These are phyloP conservation scores for Cheilosia urbana DNA, from an alignment of 2,888 invertebrate species.

Conservation along the genomic window DNA sequence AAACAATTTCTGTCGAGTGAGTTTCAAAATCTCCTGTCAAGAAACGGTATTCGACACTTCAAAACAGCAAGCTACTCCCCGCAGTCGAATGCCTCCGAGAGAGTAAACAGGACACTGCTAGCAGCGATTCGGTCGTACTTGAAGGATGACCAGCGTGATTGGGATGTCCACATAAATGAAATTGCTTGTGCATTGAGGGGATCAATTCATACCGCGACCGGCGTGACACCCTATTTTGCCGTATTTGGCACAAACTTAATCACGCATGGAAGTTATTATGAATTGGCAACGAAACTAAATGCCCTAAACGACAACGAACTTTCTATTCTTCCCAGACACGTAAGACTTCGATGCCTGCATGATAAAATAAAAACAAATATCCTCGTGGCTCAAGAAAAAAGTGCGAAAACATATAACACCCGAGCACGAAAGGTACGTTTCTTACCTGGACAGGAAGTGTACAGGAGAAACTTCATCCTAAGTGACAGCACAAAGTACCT, in stretches of 20 bases:
- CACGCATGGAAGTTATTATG: no score
- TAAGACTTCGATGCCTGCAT: no score
- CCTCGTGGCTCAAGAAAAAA: no score
- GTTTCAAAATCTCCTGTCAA: conserved; percentile 54
- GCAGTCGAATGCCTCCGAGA: conserved; percentile 78
- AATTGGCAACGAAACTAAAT: no score
- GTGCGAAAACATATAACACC: conserved; percentile 4
- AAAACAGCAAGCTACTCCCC: conserved; percentile 58
- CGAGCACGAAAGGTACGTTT: background rate
- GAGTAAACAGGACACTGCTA: conserved; percentile 78
- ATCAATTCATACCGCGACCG: conserved; percentile 43
- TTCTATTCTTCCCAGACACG: no score
- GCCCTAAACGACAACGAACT: background rate
- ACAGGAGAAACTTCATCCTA: no score
- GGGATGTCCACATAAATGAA: conserved; percentile 56
- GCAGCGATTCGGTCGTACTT: conserved; percentile 77
- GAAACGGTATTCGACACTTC: background rate
- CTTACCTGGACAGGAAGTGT: no score
- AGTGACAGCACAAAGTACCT: background rate
- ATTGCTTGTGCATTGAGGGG: conserved; percentile 53
- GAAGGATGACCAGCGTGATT: conserved; percentile 59
- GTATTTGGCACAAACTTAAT: conserved; percentile 52
- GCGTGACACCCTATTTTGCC: conserved; percentile 46
- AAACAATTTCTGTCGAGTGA: conserved; percentile 73
- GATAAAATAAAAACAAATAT: conserved; percentile 34